Evolutionary conservation across 2,113 vertebrate species (phyloP).

Genomic region (Crotalus horridus): DNA sequence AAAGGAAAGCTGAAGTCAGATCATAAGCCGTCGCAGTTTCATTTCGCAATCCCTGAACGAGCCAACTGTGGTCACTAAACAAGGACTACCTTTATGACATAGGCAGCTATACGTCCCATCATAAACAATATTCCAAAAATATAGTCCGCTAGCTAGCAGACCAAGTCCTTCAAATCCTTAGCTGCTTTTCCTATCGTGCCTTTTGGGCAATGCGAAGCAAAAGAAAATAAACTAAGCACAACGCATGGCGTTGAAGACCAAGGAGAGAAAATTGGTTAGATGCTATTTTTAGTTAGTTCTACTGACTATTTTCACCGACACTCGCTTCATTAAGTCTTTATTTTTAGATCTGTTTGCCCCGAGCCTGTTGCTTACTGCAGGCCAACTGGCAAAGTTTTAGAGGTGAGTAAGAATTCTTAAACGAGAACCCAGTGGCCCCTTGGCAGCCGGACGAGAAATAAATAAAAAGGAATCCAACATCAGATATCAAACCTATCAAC

Average conservation of each 20-base stretch:
- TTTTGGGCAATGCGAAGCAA: not conserved
- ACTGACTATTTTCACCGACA: not conserved
- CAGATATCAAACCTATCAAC: not conserved
- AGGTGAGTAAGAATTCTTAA: not conserved
- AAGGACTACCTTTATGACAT: not conserved
- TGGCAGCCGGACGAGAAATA: not conserved
- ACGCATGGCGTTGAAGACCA: accelerated
- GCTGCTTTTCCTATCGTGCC: not conserved
- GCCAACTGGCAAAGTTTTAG: not conserved
- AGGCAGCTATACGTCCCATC: not conserved
- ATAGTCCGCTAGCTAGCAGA: not conserved
- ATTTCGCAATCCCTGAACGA: not conserved
- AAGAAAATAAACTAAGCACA: not conserved
- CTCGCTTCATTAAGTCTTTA: not conserved
- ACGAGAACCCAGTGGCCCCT: not conserved
- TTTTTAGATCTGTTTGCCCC: not conserved
- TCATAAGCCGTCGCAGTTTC: not conserved
- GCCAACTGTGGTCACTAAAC: not conserved
- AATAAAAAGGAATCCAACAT: not conserved
- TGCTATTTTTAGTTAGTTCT: not conserved
- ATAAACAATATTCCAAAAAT: not conserved
- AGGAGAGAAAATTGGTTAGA: not conserved
- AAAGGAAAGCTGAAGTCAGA: not conserved
- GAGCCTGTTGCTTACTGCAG: not conserved
- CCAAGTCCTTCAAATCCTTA: not conserved